Conservation (phyloP, 2,888 invertebrate species). For the Eudasyphora cyanicolor region DNA sequence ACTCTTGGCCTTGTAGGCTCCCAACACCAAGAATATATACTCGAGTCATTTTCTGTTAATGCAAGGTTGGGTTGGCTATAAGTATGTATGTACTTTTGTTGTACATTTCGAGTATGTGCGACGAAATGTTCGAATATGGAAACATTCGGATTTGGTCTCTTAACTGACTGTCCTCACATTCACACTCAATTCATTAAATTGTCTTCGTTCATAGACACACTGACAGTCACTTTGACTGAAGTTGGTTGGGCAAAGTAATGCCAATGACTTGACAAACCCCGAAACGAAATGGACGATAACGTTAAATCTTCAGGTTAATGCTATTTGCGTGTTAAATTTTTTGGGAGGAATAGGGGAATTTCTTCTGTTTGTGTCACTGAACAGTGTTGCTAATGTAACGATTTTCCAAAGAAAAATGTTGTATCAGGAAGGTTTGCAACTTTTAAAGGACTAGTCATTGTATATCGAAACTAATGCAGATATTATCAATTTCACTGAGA, state of each 20-base stretch:
- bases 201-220: neutral
- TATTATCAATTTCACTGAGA: too few relatives aligned
- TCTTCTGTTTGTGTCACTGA: too few relatives aligned
- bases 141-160: neutral
- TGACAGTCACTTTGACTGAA: neutral
- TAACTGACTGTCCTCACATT: neutral
- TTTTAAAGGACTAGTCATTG: too few relatives aligned
- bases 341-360: constrained; percentile 1
- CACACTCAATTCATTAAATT: neutral
- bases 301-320: constrained; percentile 30
- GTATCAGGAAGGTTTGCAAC: too few relatives aligned
- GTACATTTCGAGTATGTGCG: neutral
- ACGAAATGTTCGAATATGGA: neutral
- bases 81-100: neutral
- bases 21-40: neutral
- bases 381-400: neutral
- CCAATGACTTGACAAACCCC: constrained; percentile 45
- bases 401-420: too few relatives aligned
- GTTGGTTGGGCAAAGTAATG: constrained; percentile 3
- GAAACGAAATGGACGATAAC: neutral
- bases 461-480: too few relatives aligned
- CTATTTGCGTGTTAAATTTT: constrained; percentile 16
- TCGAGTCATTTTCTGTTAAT: neutral
- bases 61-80: too few relatives aligned
- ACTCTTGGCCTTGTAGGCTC: neutral